Base-by-base conservation (phyloP, 2,888 invertebrate genomes). In the Micropterix aruncella region DNA sequence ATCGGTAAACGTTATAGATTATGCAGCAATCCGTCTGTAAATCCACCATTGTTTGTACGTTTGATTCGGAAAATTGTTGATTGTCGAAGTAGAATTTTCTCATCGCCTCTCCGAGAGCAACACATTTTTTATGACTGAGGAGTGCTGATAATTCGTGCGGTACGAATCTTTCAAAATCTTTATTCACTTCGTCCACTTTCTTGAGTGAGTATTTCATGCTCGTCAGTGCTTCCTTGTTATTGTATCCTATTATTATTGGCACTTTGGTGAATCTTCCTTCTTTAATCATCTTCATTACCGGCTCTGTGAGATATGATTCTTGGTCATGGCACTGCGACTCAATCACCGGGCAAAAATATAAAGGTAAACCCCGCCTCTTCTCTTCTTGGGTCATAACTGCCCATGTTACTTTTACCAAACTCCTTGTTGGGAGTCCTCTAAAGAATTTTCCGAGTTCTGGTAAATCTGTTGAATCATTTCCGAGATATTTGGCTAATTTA, bases 401-500 rank as follows among this genome's bases (percentile, higher is more conserved):
- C 5, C 69, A 54, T 45, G 62, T 56, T 18, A 68, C 54, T 46
- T 61, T 62, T 1, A 67, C 57, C 50, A 71, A 54, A 9, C 60
- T 60, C 14, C 53, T 52, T 0, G 56, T 54, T 2, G 69, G 67
- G 12, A 61, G 54, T 12, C 45, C 55, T 53, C 55, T 60, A 44
- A 70, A 52, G 51, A 63, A 68, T 9, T 60, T 51, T 38, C 66
- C 48, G 43, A 71, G 56, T 55, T 68, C 65, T 16, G 54, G 48
- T 14, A 57, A 52, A 50, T 68, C 60, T 2, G 66, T 57, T 0
- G 68, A 68, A 12, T 68, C 60, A 48, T 60, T 63, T 1, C 70
- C 69, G 12, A 72, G 53, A 37, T 58, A 47, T 54, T 63, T 63
- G 5, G 65, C 70, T 5, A 72, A 55, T 55, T 68, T 67, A 48